These are phyloP conservation scores for Mus pahari DNA, from an alignment of 2,113 vertebrate genomes.

Conservation along the genomic window DNA sequence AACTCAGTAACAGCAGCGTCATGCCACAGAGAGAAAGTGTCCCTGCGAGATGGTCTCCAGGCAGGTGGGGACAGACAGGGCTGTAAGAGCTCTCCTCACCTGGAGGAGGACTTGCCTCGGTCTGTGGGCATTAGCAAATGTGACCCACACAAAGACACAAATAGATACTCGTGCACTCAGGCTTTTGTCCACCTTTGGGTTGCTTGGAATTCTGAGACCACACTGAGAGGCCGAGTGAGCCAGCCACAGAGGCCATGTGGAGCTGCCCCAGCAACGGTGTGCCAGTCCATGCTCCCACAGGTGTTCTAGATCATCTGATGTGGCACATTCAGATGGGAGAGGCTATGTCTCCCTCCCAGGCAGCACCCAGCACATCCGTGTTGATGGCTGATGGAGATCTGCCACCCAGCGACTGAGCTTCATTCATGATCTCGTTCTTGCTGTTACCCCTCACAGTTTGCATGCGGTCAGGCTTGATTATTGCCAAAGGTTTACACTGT, in stretches of 20 bases:
- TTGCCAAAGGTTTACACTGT: not conserved
- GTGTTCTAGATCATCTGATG: not conserved
- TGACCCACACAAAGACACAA: not conserved
- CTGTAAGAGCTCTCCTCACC: not conserved
- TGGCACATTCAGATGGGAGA: fast-evolving
- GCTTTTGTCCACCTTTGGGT: not conserved
- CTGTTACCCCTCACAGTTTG: not conserved
- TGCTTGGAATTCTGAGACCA: not conserved
- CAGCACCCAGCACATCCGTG: not conserved
- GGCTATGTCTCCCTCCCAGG: not conserved
- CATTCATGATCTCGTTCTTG: not conserved
- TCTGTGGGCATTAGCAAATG: not conserved
- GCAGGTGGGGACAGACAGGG: fast-evolving
- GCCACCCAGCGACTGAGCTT: not conserved
- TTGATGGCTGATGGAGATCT: fast-evolving
- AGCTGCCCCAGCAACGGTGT: not conserved
- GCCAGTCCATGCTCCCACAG: fast-evolving
- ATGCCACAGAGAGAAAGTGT: not conserved
- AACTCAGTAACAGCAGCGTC: fast-evolving
- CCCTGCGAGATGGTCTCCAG: not conserved
- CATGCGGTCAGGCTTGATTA: not conserved
- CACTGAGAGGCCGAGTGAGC: not conserved
- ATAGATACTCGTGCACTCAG: fast-evolving
- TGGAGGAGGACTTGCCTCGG: not conserved
- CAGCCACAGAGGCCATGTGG: not conserved